Evolutionary conservation across 2,888 invertebrate species (phyloP), one percentile per base, ranked within the genome.

Genomic region (Cephus nigrinus): DNA sequence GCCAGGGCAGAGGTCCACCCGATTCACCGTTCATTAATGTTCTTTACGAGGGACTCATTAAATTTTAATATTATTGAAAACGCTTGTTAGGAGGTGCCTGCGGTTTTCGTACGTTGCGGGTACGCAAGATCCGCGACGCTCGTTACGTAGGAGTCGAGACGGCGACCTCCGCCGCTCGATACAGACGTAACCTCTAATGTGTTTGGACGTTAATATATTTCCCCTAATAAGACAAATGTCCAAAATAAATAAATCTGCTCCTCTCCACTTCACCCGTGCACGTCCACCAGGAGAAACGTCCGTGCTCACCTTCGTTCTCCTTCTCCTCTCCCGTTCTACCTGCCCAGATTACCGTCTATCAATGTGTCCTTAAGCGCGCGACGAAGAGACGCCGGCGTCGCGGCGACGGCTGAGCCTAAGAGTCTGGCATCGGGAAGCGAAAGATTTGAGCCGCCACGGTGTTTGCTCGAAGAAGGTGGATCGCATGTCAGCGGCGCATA

Each of bases 41-140:
- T 85, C 84, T 87, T 89, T 88, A 88, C 87, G 88, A 88, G 85
- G 81, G 78, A 83, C 87, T 87, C 90, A 86, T 90, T 88, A 89
- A 87, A 86, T 87, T 87, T 86, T 84, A 88, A 87, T 88, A 87
- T 88, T 88, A 89, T 86, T 87, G 87, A 89, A 90, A 87, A 88
- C 80, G 85, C 86, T 88, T 87, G 87, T 89, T 89, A 89, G 85
- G 80, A 5, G 5, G 5, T 40, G 40, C 40, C 40, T 40, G 80
- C 79, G 78, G 80, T 80, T 81, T 77, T 77, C 82, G 77, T 80
- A 81, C 69, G 78, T 31, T 79, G 34, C 73, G 69, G 34, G n/a
- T 76, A 40, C 75, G 76, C 34, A 78, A 32, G 68, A 33, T 76
- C 68, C 76, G 36, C 78, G 79, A 76, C 74, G 80, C 73, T 72